Conservation (phyloP, 2,888 invertebrate species). For the Caenorhabditis zanzibari region DNA sequence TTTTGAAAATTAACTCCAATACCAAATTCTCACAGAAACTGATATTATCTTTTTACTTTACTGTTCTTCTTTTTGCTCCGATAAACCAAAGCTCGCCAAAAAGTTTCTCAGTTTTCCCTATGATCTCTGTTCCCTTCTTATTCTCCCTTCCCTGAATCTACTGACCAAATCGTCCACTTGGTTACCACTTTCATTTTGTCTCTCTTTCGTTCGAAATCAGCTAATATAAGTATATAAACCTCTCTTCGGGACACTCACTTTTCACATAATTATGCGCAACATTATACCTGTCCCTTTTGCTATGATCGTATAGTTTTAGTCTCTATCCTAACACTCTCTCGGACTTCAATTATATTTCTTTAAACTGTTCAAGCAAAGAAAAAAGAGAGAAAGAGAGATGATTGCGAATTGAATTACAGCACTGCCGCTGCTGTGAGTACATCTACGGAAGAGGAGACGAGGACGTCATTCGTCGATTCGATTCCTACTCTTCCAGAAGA, state of each 20-base stretch:
- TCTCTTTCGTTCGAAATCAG: conserved; percentile 23
- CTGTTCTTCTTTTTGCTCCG: no score
- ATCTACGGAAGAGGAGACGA: conserved; percentile 6
- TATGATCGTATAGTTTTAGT: conserved; percentile 38
- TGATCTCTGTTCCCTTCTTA: background rate
- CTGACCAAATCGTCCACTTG: background rate
- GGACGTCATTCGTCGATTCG: conserved; percentile 6
- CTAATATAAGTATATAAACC: conserved; percentile 29
- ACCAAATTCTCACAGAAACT: no score
- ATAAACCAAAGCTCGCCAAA: no score
- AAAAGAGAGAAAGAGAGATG: conserved; percentile 25
- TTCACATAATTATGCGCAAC: conserved; percentile 57
- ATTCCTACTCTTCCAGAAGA: conserved; percentile 4
- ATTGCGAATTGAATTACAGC: conserved; percentile 31
- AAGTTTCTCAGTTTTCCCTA: no score
- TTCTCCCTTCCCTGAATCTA: background rate
- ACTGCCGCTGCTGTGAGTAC: conserved; percentile 11
- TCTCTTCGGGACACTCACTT: conserved; percentile 1
- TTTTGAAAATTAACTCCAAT: no score
- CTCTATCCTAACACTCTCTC: background rate
- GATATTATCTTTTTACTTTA: no score
- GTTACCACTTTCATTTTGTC: background rate
- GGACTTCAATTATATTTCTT: conserved; percentile 4
- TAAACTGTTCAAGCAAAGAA: conserved; percentile 10
- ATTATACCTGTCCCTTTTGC: conserved; percentile 36